Evolutionary conservation across 2,888 invertebrate genomes (phyloP).

Genomic region (Smittia aterrima): DNA sequence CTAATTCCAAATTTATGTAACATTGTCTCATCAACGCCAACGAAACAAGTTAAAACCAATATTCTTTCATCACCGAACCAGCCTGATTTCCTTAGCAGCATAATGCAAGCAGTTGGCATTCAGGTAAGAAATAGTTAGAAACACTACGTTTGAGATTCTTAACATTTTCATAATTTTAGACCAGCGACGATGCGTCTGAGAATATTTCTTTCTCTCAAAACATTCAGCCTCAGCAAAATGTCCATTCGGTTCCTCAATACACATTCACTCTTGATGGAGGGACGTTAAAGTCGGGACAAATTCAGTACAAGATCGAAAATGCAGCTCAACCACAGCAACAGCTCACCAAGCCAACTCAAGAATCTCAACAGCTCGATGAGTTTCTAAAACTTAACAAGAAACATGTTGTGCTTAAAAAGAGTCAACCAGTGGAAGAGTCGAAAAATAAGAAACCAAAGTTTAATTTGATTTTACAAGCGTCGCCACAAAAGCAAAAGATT

Average conservation of each 20-base stretch:
- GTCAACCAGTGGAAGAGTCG: background rate
- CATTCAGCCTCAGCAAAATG: constrained; percentile 43
- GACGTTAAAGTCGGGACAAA: constrained; percentile 47
- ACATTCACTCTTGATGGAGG: constrained; percentile 52
- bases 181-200: constrained; percentile 46
- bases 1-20: constrained; percentile 42
- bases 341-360: constrained; percentile 43
- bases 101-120: constrained; percentile 53
- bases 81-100: constrained; percentile 50
- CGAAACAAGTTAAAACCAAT: constrained; percentile 14
- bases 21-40: constrained; percentile 28
- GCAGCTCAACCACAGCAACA: constrained; percentile 43
- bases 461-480: constrained; percentile 51
- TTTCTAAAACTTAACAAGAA: constrained; percentile 46
- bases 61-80: constrained; percentile 1
- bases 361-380: constrained; percentile 41
- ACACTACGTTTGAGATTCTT: background rate
- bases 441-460: constrained; percentile 50
- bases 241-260: constrained; percentile 51
- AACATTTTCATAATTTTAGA: constrained; percentile 43
- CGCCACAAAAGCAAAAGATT: constrained; percentile 45
- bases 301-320: constrained; percentile 48
- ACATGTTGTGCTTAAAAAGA: background rate
- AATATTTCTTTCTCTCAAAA: constrained; percentile 44
- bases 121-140: constrained; percentile 47